Conservation (phyloP, 2,797 vertebrate species). For the Silurus lanzhouensis region DNA sequence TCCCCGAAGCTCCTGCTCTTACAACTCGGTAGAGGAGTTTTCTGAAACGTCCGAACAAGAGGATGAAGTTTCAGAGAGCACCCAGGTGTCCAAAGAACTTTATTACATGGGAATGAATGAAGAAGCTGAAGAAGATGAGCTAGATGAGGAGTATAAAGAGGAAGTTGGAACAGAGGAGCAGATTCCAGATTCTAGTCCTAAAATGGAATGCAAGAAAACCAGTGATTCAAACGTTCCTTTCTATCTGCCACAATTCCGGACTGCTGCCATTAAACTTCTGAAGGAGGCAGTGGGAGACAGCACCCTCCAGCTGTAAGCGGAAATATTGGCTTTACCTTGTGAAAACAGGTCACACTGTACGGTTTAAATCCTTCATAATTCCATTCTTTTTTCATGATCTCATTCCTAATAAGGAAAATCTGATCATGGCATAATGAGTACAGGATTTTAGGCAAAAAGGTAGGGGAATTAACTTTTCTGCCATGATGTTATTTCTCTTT, state of each 20-base stretch:
- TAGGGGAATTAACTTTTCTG: not conserved
- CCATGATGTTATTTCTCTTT: not conserved
- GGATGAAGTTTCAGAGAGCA: constrained; percentile 60
- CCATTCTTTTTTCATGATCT: constrained; percentile 12
- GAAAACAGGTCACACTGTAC: not conserved
- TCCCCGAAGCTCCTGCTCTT: constrained; percentile 68
- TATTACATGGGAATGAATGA: constrained; percentile 77
- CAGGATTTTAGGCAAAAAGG: not conserved
- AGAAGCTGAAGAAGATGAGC: constrained; percentile 61
- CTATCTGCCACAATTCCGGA: constrained; percentile 89
- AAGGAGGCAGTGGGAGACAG: constrained; percentile 62
- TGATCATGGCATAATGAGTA: not conserved
- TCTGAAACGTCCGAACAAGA: constrained; percentile 80
- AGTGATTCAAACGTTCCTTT: constrained; percentile 63
- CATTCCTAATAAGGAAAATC: constrained; percentile 28
- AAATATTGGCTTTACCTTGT: constrained; percentile 1
- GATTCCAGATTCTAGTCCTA: constrained; percentile 66
- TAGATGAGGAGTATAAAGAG: constrained; percentile 55
- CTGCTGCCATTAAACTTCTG: constrained; percentile 64
- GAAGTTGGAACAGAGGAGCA: constrained; percentile 43
- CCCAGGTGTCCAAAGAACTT: constrained; percentile 63
- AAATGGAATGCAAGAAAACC: constrained; percentile 54
- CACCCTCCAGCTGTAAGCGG: constrained; percentile 43
- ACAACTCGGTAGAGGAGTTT: constrained; percentile 82
- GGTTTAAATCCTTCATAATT: not conserved